Percentiles rank a stretch among this genome's conserved stretches.
Evolutionary conservation across 2,888 invertebrate genomes (phyloP).

Genomic region (Lathronympha strigana): DNA sequence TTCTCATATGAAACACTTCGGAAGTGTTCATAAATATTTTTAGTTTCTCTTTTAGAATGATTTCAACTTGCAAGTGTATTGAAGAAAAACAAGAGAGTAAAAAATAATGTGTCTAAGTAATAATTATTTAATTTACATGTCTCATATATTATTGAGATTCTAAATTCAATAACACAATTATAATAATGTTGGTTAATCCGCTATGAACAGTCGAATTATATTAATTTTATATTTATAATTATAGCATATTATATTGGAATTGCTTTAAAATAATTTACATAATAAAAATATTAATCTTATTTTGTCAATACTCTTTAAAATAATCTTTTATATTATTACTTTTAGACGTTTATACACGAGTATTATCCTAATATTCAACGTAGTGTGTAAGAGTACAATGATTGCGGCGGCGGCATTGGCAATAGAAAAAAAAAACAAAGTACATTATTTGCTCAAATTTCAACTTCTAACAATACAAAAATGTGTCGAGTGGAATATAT

Average conservation of each 20-base stretch:
- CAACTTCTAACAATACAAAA: neutral
- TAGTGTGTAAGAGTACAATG: conserved; percentile 25
- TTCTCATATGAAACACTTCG: neutral
- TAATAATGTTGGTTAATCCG: conserved; percentile 20
- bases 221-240: conserved; percentile 42
- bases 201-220: conserved; percentile 23
- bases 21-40: neutral
- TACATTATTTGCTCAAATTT: neutral
- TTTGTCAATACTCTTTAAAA: conserved; percentile 36
- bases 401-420: conserved; percentile 14
- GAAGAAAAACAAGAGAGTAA: too few relatives aligned
- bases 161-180: conserved; percentile 11
- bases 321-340: conserved; percentile 44
- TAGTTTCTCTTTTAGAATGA: too few relatives aligned
- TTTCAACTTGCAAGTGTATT: too few relatives aligned
- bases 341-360: conserved; percentile 47
- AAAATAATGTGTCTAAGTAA: too few relatives aligned
- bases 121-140: neutral
- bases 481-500: neutral
- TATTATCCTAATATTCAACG: conserved; percentile 41
- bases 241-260: conserved; percentile 50
- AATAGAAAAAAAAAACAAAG: neutral
- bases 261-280: conserved; percentile 52
- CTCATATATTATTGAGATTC: neutral
- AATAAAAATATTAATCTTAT: conserved; percentile 18